Base-by-base conservation (phyloP, 1,140 invertebrate species). In the Euura lappo region DNA sequence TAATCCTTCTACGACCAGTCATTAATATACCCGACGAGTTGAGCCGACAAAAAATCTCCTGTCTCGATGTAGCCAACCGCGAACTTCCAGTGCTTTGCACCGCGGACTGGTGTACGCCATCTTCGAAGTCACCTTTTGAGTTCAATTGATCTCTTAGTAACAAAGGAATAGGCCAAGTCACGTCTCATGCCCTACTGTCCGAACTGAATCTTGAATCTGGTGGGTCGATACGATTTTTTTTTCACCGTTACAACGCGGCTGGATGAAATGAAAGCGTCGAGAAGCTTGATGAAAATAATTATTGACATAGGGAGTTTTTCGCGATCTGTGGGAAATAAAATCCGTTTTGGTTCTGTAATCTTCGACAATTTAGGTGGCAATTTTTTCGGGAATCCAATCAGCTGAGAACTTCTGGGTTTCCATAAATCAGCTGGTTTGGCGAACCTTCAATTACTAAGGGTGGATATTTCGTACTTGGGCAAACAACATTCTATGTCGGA, bases 11-110 rank as follows among this genome's bases (percentile, higher is more conserved):
- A 69, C 71, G 43, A 71, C 67, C 70, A 74, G 74, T 82, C 81
- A 80, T 82, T 80, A 82, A 81, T 82, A 80, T 74, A 79, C 77
- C 68, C 68, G 78, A 82, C 80, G 78, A 78, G 79, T 80, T 81
- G 78, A 82, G 80, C 79, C 79, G 47, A 44, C 69, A 81, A 80
- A 80, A 82, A 80, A 80, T 80, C 74, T 65, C 70, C 72, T 64
- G 77, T 78, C 69, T 77, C 66, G 44, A 11, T 45, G 66, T 60
- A 60, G 51, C 51, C 51, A 60, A 60, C 13, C 51, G 51, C 51
- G 51, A 60, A 60, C 6, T n/a, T 3, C 3, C 28, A 28, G 28
- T 28, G 28, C 28, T 28, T 28, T 28, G 28, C 28, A 28, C 28
- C 28, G 28, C 28, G 28, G 28, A 28, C 28, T 28, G 28, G 28